Conservation (phyloP, 2,113 vertebrate species). For the Mesoclemmys tuberculata region DNA sequence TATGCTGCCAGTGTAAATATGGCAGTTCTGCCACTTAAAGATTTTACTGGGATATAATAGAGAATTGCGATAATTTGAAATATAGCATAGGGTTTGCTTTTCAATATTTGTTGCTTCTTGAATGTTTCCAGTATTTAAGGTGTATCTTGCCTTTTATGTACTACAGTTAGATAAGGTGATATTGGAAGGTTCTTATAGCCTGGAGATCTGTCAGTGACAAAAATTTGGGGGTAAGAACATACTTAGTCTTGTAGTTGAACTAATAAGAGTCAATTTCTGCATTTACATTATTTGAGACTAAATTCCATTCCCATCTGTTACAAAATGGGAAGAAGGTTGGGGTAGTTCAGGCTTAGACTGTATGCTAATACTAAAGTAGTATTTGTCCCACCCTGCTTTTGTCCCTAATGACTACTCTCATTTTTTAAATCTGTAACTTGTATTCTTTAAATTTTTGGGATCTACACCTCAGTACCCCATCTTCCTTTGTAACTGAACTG, state of each 20-base stretch:
- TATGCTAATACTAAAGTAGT: not conserved
- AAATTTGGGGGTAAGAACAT: too few species aligned
- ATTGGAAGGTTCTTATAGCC: too few species aligned
- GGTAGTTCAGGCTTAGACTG: not conserved
- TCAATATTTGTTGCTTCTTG: too few species aligned
- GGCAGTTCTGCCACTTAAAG: not conserved
- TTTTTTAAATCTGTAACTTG: constrained; percentile 9
- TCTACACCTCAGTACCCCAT: not conserved
- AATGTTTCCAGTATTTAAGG: too few species aligned
- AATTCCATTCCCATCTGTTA: not conserved
- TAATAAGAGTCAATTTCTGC: too few species aligned
- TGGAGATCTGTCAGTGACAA: too few species aligned
- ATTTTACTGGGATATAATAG: not conserved
- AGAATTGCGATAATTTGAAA: not conserved
- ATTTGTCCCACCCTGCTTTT: not conserved
- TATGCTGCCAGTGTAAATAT: not conserved
- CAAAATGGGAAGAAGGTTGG: not conserved
- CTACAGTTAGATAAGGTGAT: too few species aligned
- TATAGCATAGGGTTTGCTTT: not conserved
- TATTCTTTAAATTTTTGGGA: not conserved
- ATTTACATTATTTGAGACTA: too few species aligned
- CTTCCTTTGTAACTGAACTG: constrained; percentile 28
- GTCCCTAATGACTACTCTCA: not conserved
- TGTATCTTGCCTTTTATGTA: too few species aligned
- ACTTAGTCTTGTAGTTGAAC: too few species aligned